A percentile compares a stretch with the other conserved stretches of the same genome.
Conservation (phyloP, 2,113 vertebrate species). For the Mastomys coucha region DNA sequence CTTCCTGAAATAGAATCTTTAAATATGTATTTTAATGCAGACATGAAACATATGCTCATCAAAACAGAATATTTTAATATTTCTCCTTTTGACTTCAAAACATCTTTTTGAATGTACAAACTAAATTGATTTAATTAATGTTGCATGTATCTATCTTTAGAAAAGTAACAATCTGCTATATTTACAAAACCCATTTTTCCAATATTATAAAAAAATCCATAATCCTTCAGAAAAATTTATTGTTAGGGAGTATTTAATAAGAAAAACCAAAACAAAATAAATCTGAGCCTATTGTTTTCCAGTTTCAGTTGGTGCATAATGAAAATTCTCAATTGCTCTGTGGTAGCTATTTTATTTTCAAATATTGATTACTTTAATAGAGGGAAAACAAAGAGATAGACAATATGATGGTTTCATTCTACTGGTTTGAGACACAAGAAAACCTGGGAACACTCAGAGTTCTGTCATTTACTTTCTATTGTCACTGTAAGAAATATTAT, state of each 20-base stretch:
- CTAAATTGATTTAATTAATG: neutral
- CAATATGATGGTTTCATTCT: neutral
- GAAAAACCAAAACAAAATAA: neutral
- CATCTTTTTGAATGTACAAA: neutral
- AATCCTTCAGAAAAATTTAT: neutral
- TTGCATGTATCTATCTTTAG: neutral
- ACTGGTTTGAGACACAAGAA: neutral
- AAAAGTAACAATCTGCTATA: neutral
- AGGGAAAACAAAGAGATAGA: neutral
- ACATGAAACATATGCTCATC: neutral
- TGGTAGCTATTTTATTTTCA: neutral
- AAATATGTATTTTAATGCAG: conserved; percentile 14
- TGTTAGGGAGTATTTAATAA: neutral
- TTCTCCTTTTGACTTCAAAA: neutral
- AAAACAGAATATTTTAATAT: conserved; percentile 13
- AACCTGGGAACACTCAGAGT: neutral
- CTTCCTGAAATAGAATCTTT: conserved; percentile 57
- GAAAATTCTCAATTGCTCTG: neutral
- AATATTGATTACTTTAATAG: neutral
- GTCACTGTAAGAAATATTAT: neutral
- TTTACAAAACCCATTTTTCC: neutral
- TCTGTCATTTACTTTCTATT: neutral
- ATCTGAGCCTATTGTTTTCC: neutral
- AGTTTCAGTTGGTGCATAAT: neutral
- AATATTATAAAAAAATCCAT: neutral